A percentile compares a stretch with the other conserved stretches of the same genome.
phyloP scores from a whole-genome alignment of 2,888 invertebrate genomes.

The Xanthorhoe designata region DNA sequence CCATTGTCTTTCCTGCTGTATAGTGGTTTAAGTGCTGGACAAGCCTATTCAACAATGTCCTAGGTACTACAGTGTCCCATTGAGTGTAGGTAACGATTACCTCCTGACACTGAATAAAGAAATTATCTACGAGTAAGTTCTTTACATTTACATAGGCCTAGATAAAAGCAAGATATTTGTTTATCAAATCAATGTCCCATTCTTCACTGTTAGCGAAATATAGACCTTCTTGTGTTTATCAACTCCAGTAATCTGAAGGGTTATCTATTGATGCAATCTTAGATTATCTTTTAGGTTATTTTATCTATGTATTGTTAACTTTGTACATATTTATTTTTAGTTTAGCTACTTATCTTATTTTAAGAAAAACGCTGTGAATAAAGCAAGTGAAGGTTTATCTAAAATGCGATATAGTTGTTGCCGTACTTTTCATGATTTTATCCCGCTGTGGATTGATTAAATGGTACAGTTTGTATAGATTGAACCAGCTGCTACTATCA shows the following conservation, averaged over 20 bases:
- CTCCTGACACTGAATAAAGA: too few species aligned
- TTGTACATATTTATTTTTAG: not conserved
- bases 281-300: not conserved
- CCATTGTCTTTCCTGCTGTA: too few species aligned
- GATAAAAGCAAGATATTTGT: not conserved
- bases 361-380: not conserved
- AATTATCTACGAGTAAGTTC: not conserved
- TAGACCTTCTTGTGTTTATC: not conserved
- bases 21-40: too few species aligned
- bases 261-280: not conserved
- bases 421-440: too few species aligned
- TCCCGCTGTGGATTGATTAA: not conserved
- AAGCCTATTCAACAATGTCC: too few species aligned
- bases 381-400: too few species aligned
- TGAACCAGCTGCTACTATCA: conserved; percentile 24
- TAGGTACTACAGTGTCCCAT: too few species aligned
- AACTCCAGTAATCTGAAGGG: not conserved
- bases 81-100: too few species aligned
- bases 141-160: not conserved
- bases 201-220: not conserved
- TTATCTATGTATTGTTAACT: not conserved
- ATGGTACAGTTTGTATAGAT: not conserved
- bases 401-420: too few species aligned
- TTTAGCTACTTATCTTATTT: not conserved
- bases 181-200: not conserved